Evolutionary conservation across 2,113 vertebrate genomes (phyloP).

Genomic region (Anolis sagrei): DNA sequence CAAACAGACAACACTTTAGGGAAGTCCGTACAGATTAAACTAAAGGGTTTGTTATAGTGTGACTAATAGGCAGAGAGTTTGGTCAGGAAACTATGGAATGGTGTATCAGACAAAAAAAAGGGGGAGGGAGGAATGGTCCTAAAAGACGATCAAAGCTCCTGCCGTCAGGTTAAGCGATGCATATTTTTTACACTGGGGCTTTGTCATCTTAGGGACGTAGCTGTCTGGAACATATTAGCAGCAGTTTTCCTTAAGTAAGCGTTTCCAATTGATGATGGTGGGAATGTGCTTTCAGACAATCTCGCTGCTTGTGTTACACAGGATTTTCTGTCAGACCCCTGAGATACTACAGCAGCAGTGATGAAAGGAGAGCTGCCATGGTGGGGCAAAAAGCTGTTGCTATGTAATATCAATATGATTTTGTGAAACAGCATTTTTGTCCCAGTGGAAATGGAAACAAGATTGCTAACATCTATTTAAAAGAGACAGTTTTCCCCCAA

Average conservation of each 20-base stretch:
- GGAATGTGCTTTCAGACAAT: conserved; percentile 53
- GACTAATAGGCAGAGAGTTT: conserved; percentile 49
- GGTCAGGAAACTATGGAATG: conserved; percentile 49
- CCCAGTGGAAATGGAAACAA: conserved; percentile 3
- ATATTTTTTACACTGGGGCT: conserved; percentile 25
- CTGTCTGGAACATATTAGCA: conserved; percentile 37
- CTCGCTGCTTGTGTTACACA: conserved; percentile 46
- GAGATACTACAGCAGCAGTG: conserved; percentile 49
- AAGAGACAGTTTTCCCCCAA: not conserved
- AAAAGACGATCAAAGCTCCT: conserved; percentile 35
- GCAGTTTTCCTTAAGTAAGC: conserved; percentile 64
- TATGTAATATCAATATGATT: conserved; percentile 42
- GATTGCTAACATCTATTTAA: not conserved
- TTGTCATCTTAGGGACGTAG: conserved; percentile 21
- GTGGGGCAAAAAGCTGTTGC: conserved; percentile 22
- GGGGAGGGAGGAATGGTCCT: not conserved
- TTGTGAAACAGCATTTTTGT: conserved; percentile 37
- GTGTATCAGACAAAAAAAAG: conserved; percentile 14
- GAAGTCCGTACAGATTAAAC: conserved; percentile 46
- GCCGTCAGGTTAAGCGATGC: conserved; percentile 50
- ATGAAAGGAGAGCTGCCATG: conserved; percentile 46
- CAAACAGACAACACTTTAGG: conserved; percentile 57
- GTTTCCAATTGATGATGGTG: conserved; percentile 65
- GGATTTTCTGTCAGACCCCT: conserved; percentile 61
- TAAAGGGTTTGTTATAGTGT: conserved; percentile 67